Evolutionary conservation across 2,797 vertebrate species (phyloP), one percentile per base, ranked within the genome.

Genomic region (Mormyrops attenuatus): DNA sequence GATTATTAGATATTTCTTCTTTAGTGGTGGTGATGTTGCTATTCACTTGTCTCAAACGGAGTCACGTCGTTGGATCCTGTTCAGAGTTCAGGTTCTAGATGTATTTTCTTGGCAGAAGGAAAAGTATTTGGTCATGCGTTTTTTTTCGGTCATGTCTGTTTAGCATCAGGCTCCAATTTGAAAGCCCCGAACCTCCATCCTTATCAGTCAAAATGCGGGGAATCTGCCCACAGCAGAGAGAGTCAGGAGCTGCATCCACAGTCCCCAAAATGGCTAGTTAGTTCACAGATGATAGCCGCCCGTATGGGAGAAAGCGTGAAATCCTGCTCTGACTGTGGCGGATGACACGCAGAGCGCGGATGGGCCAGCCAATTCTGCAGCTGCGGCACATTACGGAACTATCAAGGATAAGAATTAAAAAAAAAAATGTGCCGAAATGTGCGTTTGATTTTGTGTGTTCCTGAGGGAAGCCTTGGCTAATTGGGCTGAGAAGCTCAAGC

Each of bases 271-370:
- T 3, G 6, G 77, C 41, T 20, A n/a, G 20, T 22, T 82, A 8
- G 3, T 82, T 47, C 47, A 15, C 82, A 22, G 30, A 22, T 49
- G 44, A 85, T 80, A 80, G 38, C 41, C 85, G 52, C 89, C 85
- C 90, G 52, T 85, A 88, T 90, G 88, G 92, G 93, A 93, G 93
- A 90, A 92, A 94, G 90, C 69, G 82, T 89, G 17, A 44, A 57
- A 92, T 91, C 60, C 85, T 53, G 63, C 47, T 88, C 47, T 6
- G 8, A 69, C 88, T 26, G 47, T 17, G n/a, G 88, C 11, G 30
- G 88, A 20, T 53, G 88, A 88, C 47, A 53, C 50, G 30, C 26
- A 6, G 13, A 17, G 66, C 26, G 30, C 1, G 30, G 88, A 88
- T 4, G 34, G 49, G 66, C 34, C 47, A 53, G 47, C 49, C 15